phyloP scores from a whole-genome alignment of 2,888 invertebrate genomes.

The Creontiades dilutus region DNA sequence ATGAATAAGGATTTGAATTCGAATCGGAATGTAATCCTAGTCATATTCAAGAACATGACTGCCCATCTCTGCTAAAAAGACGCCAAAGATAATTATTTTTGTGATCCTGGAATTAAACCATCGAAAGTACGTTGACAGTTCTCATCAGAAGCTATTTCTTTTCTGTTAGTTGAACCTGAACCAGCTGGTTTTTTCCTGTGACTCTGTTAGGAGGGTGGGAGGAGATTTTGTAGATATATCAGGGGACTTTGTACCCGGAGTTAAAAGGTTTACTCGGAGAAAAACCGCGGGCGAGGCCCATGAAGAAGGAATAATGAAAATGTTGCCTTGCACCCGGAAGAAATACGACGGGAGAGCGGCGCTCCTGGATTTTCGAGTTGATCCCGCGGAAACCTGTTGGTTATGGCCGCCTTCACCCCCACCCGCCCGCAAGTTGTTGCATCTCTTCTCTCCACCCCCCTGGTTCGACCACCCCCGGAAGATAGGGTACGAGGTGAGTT shows the following conservation, averaged over 20 bases:
- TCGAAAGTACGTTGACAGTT: too few species aligned
- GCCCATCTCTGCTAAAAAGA: too few species aligned
- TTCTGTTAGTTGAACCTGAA: too few species aligned
- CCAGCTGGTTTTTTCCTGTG: too few species aligned
- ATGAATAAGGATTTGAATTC: too few species aligned
- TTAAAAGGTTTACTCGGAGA: not conserved
- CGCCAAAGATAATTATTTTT: too few species aligned
- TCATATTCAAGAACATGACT: too few species aligned
- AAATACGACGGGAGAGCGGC: not conserved
- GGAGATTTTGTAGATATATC: too few species aligned
- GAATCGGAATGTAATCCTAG: too few species aligned
- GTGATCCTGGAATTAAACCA: too few species aligned
- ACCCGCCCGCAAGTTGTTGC: slow-evolving; percentile 65
- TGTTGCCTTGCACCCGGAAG: not conserved
- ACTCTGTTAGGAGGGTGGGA: too few species aligned
- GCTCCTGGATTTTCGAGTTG: slow-evolving; percentile 16
- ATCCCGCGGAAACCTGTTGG: slow-evolving; percentile 60
- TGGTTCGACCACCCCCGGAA: not conserved
- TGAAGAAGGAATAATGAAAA: slow-evolving; percentile 25
- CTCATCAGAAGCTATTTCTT: too few species aligned
- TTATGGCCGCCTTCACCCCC: slow-evolving; percentile 45
- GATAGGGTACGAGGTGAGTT: not conserved
- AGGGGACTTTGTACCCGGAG: not conserved
- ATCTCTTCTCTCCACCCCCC: not conserved
- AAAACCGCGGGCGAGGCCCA: slow-evolving; percentile 6